Evolutionary conservation across 2,797 vertebrate genomes (phyloP).

Genomic region (Esox masquinongy): DNA sequence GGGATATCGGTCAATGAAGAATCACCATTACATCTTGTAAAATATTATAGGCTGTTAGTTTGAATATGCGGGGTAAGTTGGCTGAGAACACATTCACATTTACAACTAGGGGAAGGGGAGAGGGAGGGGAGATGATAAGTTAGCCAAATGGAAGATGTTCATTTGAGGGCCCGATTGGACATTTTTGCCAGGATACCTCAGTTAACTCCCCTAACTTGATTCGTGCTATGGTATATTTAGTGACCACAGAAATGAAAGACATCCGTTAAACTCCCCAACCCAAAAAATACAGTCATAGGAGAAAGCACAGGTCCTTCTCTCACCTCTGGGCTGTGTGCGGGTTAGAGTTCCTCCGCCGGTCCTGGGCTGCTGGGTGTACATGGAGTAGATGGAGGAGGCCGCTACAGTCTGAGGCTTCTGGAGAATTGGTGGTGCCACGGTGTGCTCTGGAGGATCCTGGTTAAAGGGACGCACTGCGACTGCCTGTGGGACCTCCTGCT

Average conservation of each 20-base stretch:
- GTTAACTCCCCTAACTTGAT: too few species aligned
- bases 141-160: too few species aligned
- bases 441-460: constrained; percentile 74
- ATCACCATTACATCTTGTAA: background rate
- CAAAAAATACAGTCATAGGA: background rate
- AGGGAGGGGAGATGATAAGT: too few species aligned
- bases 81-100: too few species aligned
- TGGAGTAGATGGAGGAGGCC: constrained; percentile 91
- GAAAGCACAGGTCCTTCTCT: constrained; percentile 38
- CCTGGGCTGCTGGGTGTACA: constrained; percentile 91
- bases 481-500: constrained; percentile 85
- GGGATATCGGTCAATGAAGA: background rate
- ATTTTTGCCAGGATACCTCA: too few species aligned
- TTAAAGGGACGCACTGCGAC: constrained; percentile 89
- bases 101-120: too few species aligned
- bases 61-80: background rate
- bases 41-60: background rate
- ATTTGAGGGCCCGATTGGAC: too few species aligned
- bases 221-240: too few species aligned
- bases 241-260: too few species aligned
- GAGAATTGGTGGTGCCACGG: constrained; percentile 74
- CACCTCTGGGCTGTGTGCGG: constrained; percentile 79
- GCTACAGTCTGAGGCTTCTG: constrained; percentile 88
- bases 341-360: constrained; percentile 81
- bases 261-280: too few species aligned